These are phyloP conservation scores for Darevskia mixta DNA, from an alignment of 2,797 vertebrate genomes.

Conservation along the genomic window DNA sequence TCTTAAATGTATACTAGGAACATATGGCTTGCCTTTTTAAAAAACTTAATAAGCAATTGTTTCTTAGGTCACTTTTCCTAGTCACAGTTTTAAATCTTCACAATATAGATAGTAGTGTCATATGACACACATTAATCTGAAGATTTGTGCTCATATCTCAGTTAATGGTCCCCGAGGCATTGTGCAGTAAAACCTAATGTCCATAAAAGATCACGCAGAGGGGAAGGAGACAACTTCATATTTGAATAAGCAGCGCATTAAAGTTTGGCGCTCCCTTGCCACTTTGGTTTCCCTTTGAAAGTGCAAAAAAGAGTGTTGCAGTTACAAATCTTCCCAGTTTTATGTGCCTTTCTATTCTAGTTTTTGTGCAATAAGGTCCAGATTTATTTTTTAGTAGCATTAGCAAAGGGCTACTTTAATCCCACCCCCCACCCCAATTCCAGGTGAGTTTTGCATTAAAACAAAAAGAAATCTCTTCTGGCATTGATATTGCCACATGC, in stretches of 20 bases:
- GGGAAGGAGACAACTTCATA: conserved; percentile 27
- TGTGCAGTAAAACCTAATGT: conserved; percentile 17
- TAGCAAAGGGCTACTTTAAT: background rate
- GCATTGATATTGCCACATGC: background rate
- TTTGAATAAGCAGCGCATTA: conserved; percentile 22
- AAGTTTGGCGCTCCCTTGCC: conserved; percentile 7
- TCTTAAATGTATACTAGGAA: background rate
- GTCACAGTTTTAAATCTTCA: conserved; percentile 51
- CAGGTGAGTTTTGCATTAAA: background rate
- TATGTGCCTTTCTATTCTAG: background rate
- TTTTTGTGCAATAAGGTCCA: background rate
- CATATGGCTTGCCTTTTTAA: conserved; percentile 6
- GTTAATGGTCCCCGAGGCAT: conserved; percentile 28
- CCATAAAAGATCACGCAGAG: conserved; percentile 8
- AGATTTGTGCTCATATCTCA: conserved; percentile 37
- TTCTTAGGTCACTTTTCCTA: conserved; percentile 60
- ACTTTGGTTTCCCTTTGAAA: conserved; percentile 11
- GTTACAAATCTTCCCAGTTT: background rate
- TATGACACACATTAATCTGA: conserved; percentile 28
- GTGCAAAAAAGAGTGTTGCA: background rate
- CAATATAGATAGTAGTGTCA: conserved; percentile 44
- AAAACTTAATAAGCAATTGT: background rate
- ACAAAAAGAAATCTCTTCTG: background rate
- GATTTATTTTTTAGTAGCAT: background rate
- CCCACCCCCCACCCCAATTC: too few species aligned